Evolutionary conservation across 2,888 invertebrate genomes (phyloP), one percentile per base, ranked within the genome.

Genomic region (Drosophila aldrichi): DNA sequence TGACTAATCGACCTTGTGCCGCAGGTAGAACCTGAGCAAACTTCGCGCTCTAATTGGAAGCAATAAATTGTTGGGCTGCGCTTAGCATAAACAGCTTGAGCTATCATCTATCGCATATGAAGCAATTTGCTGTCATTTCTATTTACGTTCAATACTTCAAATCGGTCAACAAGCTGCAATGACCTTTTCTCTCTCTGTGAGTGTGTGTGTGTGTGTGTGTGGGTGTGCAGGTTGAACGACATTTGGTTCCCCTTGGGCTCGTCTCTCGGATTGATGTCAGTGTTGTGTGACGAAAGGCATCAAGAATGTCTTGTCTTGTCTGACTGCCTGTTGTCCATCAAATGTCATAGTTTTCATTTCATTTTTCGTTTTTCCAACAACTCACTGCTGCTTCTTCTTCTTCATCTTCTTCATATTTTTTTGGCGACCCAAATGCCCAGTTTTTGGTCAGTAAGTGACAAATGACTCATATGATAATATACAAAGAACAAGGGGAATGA

Each of bases 1-100:
- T 83, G 83, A 82, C 86, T 85, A 83, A 83, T 85, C 80, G 86
- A 77, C 88, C 88, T 82, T 85, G 88, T 51, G 7, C 2, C 41
- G 44, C 86, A 83, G 88, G 83, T 88, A 88, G 77, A 59, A 25
- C 56, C 55, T 46, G 10, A 25, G n/a, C 56, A 16, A 41, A 54
- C 38, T 40, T 71, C 38, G 44, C 54, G 57, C 74, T 87, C 83
- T 83, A 86, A 80, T 86, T 83, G 89, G 81, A 78, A 66, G 32
- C 63, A 29, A 86, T 82, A 78, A 80, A 80, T 76, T 64, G 64
- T 32, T 16, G 22, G 51, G 43, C 49, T 36, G 40, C 49, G 32
- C 38, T 48, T 66, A 62, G 51, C 61, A 63, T 36, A 41, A 20
- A 43, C 20, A 4, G 14, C 29, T 46, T 18, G 14, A 22, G n/a